Evolutionary conservation across 2,888 invertebrate genomes (phyloP), one percentile per base, ranked within the genome.

Genomic region (Acleris emargana): DNA sequence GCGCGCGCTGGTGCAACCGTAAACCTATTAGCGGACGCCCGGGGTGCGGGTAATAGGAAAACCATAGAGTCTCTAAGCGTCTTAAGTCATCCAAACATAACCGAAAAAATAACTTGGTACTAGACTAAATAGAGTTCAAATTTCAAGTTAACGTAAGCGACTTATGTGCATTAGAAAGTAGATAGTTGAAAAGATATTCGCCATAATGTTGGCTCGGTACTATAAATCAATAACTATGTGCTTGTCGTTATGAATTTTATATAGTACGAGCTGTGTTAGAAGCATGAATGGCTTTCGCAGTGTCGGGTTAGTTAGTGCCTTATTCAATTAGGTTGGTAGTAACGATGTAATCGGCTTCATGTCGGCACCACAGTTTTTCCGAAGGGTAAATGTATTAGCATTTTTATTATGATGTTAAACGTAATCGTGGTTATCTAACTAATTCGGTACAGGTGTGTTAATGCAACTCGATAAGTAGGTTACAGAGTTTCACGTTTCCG

Each of bases 1-100:
- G 87, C 77, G 83, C 82, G 81, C 79, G 72, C 80, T 86, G 87
- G 82, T 87, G 88, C 87, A 88, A 89, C 81, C 78, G 76, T 80
- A 68, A 70, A 68, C 80, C 81, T 89, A 88, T 88, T 87, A 88
- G 83, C 85, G 82, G 84, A 81, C 76, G 82, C 87, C 84, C 80
- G 79, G 74, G 76, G 80, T 81, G 79, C 78, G 78, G 79, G 80
- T 77, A 79, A 81, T 72, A 71, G 72, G 73, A 71, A 72, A 38
- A 38, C 38, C 13, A 38, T 38, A 13, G 13, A 38, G 3, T 38
- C 38, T 38, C 38, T 38, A 38, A 38, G 38, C 11, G 11, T 38
- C 38, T 38, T 38, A 38, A 38, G 13, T 38, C 38, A 5, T 13
- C 13, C 38, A 11, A 38, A 38, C 3, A 11, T 0, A 38, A 38